A percentile compares a stretch with the other conserved stretches of the same genome.
These are phyloP conservation scores for Colius striatus DNA, from an alignment of 2,113 vertebrate species.

Conservation along the genomic window DNA sequence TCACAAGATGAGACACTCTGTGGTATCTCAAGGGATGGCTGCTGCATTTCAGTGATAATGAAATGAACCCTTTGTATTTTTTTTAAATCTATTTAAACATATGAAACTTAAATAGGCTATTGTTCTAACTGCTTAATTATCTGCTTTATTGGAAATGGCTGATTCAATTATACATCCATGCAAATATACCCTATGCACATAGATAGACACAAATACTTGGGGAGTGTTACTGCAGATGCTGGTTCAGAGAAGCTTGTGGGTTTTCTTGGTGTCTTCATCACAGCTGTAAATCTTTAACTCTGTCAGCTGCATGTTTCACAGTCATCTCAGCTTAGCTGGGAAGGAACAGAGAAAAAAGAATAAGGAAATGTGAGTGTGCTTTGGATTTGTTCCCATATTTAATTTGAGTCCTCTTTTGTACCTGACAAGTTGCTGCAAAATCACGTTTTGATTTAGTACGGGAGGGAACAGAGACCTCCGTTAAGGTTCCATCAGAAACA, in stretches of 20 bases:
- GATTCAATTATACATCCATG: background rate
- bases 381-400: conserved; percentile 43
- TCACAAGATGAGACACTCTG: background rate
- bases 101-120: background rate
- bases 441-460: background rate
- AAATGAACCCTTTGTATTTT: background rate
- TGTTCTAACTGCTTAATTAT: background rate
- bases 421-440: background rate
- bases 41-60: background rate
- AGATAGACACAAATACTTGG: background rate
- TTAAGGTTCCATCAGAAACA: background rate
- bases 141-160: background rate
- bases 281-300: conserved; percentile 28
- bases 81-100: conserved; percentile 7
- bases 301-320: background rate
- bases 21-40: background rate
- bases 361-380: conserved; percentile 1
- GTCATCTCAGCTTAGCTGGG: background rate
- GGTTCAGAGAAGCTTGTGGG: background rate
- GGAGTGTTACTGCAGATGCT: background rate
- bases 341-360: conserved; percentile 1
- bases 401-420: background rate
- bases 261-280: background rate
- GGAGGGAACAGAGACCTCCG: background rate
- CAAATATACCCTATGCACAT: background rate